A percentile compares a stretch with the other conserved stretches of the same genome.
Conservation (phyloP, 2,113 vertebrate genomes). For the Hippocampus barbouri region DNA sequence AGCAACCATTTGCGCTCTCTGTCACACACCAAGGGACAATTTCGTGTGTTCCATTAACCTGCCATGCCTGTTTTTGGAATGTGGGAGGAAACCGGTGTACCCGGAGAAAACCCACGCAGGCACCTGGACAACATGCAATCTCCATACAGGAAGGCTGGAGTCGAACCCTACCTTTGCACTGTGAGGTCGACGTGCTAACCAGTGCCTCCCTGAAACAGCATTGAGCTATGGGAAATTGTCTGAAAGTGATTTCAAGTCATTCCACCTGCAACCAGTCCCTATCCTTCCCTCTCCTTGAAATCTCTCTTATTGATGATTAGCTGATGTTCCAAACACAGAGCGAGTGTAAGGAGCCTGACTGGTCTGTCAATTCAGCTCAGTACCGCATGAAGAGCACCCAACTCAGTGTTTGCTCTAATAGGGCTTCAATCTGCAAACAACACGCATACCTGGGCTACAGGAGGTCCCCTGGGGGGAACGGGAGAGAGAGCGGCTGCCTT, state of each 20-base stretch:
- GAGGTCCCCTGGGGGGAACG: conserved; percentile 17
- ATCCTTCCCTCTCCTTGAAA: conserved; percentile 6
- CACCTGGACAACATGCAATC: no score
- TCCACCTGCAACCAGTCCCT: not conserved
- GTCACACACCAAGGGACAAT: no score
- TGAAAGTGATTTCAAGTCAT: not conserved
- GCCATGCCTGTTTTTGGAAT: not conserved
- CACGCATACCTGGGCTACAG: conserved; percentile 68
- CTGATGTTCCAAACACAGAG: conserved; percentile 54
- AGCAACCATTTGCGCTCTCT: no score
- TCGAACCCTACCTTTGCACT: no score
- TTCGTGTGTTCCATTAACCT: no score
- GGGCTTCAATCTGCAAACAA: conserved; percentile 71
- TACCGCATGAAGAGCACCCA: conserved; percentile 54
- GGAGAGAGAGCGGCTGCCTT: conserved; percentile 23
- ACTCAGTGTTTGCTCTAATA: conserved; percentile 68
- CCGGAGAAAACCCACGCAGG: no score
- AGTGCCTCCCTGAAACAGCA: no score
- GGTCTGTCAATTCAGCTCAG: conserved; percentile 70
- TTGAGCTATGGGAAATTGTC: no score
- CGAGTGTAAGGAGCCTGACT: conserved; percentile 64
- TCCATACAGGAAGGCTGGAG: no score
- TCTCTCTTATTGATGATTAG: conserved; percentile 71
- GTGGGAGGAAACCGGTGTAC: no score
- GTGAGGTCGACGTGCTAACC: no score